Evolutionary conservation across 2,797 vertebrate species (phyloP).

Genomic region (Sparus aurata): DNA sequence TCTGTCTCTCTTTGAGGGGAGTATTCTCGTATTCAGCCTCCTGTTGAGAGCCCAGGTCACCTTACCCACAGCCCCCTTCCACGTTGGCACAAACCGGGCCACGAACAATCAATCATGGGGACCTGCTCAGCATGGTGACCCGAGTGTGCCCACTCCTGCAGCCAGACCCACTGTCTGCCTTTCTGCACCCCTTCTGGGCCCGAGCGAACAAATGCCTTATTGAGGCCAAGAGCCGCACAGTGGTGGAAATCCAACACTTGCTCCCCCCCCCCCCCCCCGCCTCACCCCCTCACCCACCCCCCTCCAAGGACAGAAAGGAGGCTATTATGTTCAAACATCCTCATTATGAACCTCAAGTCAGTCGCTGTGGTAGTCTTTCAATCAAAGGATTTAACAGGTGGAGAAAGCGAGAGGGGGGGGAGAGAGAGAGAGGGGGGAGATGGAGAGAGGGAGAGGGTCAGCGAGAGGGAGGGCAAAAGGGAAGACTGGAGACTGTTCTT

Average conservation of each 20-base stretch:
- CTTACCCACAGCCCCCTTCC: constrained; percentile 59
- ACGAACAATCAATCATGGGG: constrained; percentile 66
- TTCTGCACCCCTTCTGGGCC: constrained; percentile 67
- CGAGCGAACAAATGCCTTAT: constrained; percentile 77
- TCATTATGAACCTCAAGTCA: constrained; percentile 82
- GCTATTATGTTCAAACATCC: constrained; percentile 83
- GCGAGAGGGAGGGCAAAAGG: constrained; percentile 61
- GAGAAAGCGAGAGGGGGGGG: constrained; percentile 53
- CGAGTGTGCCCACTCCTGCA: constrained; percentile 68
- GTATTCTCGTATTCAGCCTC: constrained; percentile 57
- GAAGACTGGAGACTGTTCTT: constrained; percentile 80
- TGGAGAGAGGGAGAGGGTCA: constrained; percentile 66
- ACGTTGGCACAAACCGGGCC: constrained; percentile 67
- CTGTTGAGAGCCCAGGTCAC: constrained; percentile 68
- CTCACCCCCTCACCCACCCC: constrained; percentile 23
- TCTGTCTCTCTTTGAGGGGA: constrained; percentile 54
- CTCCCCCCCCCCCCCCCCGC: constrained; percentile 20
- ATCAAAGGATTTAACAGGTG: constrained; percentile 83
- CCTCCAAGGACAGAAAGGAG: constrained; percentile 75
- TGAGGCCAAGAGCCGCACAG: constrained; percentile 75
- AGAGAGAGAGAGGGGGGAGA: constrained; percentile 30
- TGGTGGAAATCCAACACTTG: constrained; percentile 80
- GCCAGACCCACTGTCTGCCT: constrained; percentile 71
- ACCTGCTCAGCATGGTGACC: constrained; percentile 68
- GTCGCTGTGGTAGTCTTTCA: constrained; percentile 76